phyloP scores from a whole-genome alignment of 2,888 invertebrate genomes.

The Patella depressa region DNA sequence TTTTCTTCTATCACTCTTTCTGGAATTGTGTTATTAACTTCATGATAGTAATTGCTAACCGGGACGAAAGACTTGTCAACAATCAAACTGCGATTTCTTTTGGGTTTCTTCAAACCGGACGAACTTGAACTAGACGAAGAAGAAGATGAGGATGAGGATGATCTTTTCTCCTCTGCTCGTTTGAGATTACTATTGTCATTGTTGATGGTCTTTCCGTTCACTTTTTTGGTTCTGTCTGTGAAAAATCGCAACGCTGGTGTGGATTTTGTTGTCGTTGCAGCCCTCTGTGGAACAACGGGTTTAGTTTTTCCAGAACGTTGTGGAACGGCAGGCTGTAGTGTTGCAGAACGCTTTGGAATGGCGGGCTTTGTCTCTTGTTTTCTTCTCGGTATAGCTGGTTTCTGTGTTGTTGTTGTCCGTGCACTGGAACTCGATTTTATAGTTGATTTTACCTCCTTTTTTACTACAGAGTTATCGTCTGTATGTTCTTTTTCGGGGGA shows the following conservation, averaged over 20 bases:
- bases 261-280: background rate
- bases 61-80: constrained; percentile 2
- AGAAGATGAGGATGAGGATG: constrained; percentile 15
- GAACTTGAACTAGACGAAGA: constrained; percentile 14
- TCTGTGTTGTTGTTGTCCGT: background rate
- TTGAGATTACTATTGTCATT: background rate
- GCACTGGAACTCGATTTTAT: constrained; percentile 8
- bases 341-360: background rate
- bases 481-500: background rate
- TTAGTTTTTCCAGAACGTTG: background rate
- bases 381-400: background rate
- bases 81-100: background rate
- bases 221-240: background rate
- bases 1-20: background rate
- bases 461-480: background rate
- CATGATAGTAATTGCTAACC: background rate
- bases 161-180: background rate
- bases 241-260: background rate
- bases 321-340: background rate
- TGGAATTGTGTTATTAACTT: background rate
- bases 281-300: background rate
- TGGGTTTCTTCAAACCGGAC: background rate
- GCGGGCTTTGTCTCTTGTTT: background rate
- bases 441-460: background rate
- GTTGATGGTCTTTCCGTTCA: background rate